phyloP scores from a whole-genome alignment of 2,888 invertebrate species.

The Marasmarcha lunaedactyla region DNA sequence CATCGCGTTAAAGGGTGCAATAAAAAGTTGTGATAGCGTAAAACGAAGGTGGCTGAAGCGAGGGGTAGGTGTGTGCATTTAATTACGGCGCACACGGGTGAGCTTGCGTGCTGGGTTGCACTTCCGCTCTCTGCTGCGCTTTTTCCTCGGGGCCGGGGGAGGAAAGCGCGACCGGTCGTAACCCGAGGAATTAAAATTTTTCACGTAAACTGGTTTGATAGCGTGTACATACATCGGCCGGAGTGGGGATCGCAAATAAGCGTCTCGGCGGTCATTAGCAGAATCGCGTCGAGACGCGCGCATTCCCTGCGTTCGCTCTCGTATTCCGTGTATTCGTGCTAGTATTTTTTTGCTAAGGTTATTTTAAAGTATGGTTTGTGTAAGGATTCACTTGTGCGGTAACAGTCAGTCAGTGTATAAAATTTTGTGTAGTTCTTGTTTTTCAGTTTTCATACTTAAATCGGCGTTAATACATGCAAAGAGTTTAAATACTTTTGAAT shows the following conservation, averaged over 20 bases:
- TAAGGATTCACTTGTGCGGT: constrained; percentile 17
- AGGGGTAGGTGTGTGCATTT: constrained; percentile 29
- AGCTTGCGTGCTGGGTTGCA: constrained; percentile 62
- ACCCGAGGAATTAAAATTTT: constrained; percentile 61
- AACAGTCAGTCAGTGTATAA: constrained; percentile 3
- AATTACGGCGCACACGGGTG: constrained; percentile 60
- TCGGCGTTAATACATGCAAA: no score
- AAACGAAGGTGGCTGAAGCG: constrained; percentile 10
- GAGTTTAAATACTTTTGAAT: no score
- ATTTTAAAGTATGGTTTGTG: not conserved
- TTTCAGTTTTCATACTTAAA: no score
- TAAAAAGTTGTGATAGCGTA: constrained; percentile 20
- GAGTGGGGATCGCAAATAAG: constrained; percentile 66
- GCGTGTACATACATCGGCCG: constrained; percentile 52
- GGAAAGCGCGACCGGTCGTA: constrained; percentile 65
- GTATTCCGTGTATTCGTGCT: constrained; percentile 19
- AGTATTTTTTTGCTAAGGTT: constrained; percentile 9
- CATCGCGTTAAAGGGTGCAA: constrained; percentile 1
- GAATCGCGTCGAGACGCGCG: constrained; percentile 53
- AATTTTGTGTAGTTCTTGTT: no score
- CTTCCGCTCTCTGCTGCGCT: constrained; percentile 61
- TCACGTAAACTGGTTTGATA: constrained; percentile 70
- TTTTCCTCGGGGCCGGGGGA: constrained; percentile 34
- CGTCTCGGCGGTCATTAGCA: constrained; percentile 63
- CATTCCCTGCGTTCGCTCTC: constrained; percentile 21